phyloP scores from a whole-genome alignment of 2,888 invertebrate genomes.

The Euspilapteryx auroguttella region DNA sequence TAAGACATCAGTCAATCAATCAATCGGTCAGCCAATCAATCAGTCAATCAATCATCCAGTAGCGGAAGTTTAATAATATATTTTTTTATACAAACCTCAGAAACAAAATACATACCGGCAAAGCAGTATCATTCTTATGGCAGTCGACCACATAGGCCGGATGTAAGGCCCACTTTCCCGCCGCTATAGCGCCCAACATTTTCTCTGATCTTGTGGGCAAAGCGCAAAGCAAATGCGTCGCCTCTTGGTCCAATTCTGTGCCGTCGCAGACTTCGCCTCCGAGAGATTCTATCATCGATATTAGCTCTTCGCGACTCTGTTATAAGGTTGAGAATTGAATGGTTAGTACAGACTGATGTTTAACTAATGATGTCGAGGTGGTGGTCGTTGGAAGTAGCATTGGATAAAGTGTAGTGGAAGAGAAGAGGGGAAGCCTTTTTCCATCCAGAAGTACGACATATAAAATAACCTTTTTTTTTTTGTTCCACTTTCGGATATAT shows the following conservation, averaged over 20 bases:
- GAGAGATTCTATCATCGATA: constrained; percentile 55
- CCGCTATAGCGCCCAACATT: constrained; percentile 80
- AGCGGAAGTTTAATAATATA: no score
- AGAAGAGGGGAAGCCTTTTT: no score
- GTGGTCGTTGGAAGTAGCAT: no score
- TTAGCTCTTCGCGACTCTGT: constrained; percentile 55
- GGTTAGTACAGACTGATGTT: no score
- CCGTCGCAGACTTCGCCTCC: constrained; percentile 68
- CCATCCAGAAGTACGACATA: no score
- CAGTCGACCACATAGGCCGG: constrained; percentile 75
- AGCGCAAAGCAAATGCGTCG: constrained; percentile 78
- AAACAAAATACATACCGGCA: neutral
- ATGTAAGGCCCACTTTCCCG: constrained; percentile 89
- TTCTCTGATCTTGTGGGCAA: constrained; percentile 84
- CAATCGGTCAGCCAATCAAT: neutral
- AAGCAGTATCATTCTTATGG: constrained; percentile 6
- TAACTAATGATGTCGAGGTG: no score
- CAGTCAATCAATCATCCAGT: no score
- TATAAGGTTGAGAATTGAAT: no score
- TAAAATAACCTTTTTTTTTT: no score
- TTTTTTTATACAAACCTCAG: no score
- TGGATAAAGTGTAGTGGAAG: no score
- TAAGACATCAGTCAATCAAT: neutral
- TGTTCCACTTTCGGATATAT: no score
- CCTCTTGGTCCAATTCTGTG: constrained; percentile 44